Percentiles rank a stretch among this genome's conserved stretches.
These are phyloP conservation scores for Melanotaenia maccullochi DNA, from an alignment of 2,797 vertebrate species.

Conservation along the genomic window DNA sequence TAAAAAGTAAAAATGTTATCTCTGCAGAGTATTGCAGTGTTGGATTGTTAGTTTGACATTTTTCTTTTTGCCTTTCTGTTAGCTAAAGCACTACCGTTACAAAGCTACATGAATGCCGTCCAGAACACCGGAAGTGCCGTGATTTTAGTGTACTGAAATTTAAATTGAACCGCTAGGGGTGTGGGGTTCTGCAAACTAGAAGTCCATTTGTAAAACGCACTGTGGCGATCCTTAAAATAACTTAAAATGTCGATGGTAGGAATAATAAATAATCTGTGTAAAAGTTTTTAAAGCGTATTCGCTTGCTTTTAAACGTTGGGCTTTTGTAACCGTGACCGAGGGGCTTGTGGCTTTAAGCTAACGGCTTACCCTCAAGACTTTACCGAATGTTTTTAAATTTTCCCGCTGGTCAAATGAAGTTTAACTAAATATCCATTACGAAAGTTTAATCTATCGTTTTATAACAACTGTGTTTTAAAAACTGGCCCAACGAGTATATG, in stretches of 20 bases:
- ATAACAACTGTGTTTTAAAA: no score
- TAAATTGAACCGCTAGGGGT: conserved; percentile 17
- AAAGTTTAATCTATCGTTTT: background rate
- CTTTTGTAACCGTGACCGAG: conserved; percentile 14
- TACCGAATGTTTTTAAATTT: background rate
- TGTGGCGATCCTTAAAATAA: no score
- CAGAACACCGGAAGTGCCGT: conserved; percentile 50
- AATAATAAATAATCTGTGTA: conserved; percentile 25
- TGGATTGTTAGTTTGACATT: background rate
- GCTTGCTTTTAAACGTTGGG: background rate
- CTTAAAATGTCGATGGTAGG: background rate
- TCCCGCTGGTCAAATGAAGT: background rate
- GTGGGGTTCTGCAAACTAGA: background rate
- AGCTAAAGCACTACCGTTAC: conserved; percentile 19
- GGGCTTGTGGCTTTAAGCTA: conserved; percentile 25
- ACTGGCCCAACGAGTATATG: no score
- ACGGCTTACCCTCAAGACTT: background rate
- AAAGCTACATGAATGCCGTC: conserved; percentile 3
- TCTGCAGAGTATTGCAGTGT: background rate
- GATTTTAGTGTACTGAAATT: conserved; percentile 36
- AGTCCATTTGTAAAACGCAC: background rate
- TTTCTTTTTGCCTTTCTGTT: background rate
- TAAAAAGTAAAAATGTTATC: no score
- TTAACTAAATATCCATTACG: background rate
- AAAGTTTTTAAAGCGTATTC: conserved; percentile 37